Evolutionary conservation across 2,797 vertebrate genomes (phyloP), one percentile per base, ranked within the genome.

Genomic region (Crypturellus tataupa): DNA sequence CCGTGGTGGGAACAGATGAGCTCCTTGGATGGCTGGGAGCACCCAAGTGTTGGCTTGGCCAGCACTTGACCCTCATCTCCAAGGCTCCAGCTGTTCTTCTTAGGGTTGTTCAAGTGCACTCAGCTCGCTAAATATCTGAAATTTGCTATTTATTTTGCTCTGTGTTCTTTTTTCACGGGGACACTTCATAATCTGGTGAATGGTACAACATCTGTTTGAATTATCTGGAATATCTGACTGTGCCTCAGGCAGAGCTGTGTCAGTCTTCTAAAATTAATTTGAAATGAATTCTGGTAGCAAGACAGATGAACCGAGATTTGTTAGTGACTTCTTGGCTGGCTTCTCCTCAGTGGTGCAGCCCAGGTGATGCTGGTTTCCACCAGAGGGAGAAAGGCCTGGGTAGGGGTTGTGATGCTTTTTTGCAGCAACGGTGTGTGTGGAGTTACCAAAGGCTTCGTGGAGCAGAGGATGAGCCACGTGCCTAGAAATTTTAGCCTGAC

Each of bases 151-250:
- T 35, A 16, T 51, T 87, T 55, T 12, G 13, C 40, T 25, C 47
- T 21, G 1, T 46, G n/a, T 37, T 78, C 25, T 64, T 62, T 31
- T 71, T 62, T 65, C 87, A 44, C 27, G 3, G 15, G 19, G 60
- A 47, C 56, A 44, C 31, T 9, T 33, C 46, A 42, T 79, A 15
- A 79, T 27, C 29, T 33, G n/a, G 55, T 64, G 94, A 70, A 25
- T 0, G 0, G 17, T 15, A 3, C 2, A 21, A 1, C 0, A 49
- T 40, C 77, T 83, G 62, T 11, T 47, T 37, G 51, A 12, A 35
- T 90, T 80, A 42, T 63, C 82, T 58, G 10, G 5, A 89, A 44
- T 11, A 13, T 0, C 0, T 19, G 46, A 46, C 47, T 42, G 27
- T 67, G 87, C 84, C 89, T 70, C 47, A 87, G 93, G 67, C 82